Percentiles rank a stretch among this genome's conserved stretches.
phyloP scores from a whole-genome alignment of 2,113 vertebrate species.

The Protobothrops mucrosquamatus region DNA sequence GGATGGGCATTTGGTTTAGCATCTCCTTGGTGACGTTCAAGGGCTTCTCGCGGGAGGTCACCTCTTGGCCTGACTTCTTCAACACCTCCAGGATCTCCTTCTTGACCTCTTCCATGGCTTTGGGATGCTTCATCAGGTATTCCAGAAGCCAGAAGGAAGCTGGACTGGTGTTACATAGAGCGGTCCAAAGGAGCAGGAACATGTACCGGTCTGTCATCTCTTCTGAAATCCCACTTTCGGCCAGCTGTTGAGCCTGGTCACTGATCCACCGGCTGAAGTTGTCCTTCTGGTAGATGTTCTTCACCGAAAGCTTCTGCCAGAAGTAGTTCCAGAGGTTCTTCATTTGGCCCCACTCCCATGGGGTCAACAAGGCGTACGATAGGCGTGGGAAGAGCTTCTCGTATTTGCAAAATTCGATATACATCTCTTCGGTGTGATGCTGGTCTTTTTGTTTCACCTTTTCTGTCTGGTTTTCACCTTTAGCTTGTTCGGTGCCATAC shows the following conservation, averaged over 20 bases:
- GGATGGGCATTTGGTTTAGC: constrained; percentile 73
- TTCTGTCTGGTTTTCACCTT: constrained; percentile 33
- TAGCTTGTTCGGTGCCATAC: constrained; percentile 71
- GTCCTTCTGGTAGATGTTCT: constrained; percentile 67
- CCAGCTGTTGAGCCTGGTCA: constrained; percentile 65
- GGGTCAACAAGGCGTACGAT: constrained; percentile 73
- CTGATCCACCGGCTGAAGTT: constrained; percentile 82
- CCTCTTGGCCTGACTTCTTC: constrained; percentile 68
- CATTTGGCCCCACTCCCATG: constrained; percentile 70
- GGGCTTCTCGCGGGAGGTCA: constrained; percentile 31
- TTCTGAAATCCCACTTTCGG: constrained; percentile 57
- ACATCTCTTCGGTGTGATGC: constrained; percentile 68
- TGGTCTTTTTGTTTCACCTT: constrained; percentile 70
- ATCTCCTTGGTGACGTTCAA: constrained; percentile 52
- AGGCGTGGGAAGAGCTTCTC: constrained; percentile 83
- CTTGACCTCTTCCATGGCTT: constrained; percentile 82
- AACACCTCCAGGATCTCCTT: constrained; percentile 72
- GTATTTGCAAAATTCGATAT: constrained; percentile 74
- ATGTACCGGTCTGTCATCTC: constrained; percentile 78
- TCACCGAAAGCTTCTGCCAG: constrained; percentile 73
- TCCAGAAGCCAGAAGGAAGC: constrained; percentile 88
- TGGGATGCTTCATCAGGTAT: constrained; percentile 82
- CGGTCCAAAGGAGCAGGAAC: constrained; percentile 90
- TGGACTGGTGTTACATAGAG: constrained; percentile 88
- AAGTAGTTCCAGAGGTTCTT: constrained; percentile 73